These are phyloP conservation scores for Ennomos erosarius DNA, from an alignment of 2,888 invertebrate species.

Conservation along the genomic window DNA sequence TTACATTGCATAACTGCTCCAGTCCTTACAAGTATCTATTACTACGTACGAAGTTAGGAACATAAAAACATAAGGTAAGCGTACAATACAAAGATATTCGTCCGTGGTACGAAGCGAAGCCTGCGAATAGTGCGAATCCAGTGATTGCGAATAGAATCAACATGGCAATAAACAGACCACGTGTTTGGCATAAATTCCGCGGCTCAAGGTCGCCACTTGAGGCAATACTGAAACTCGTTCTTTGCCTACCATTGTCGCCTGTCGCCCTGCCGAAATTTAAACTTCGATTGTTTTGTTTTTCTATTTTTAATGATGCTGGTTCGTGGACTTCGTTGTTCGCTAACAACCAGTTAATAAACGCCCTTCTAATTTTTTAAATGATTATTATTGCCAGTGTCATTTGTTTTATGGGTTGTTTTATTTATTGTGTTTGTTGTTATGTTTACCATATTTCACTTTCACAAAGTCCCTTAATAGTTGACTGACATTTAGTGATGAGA, in stretches of 20 bases:
- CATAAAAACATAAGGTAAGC: too few relatives aligned
- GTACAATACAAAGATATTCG: too few relatives aligned
- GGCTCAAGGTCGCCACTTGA: slow-evolving; percentile 49
- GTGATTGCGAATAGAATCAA: slow-evolving; percentile 38
- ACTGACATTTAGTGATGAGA: too few relatives aligned
- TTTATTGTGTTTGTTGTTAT: too few relatives aligned
- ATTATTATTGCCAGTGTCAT: too few relatives aligned
- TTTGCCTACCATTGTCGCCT: slow-evolving; percentile 16
- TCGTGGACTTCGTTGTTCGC: slow-evolving; percentile 1
- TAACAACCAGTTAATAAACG: not conserved
- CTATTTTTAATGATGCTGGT: slow-evolving; percentile 10
- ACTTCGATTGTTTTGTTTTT: slow-evolving; percentile 19
- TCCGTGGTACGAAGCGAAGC: slow-evolving; percentile 10
- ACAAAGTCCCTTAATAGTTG: too few relatives aligned
- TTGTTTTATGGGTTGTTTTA: too few relatives aligned
- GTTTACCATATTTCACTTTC: too few relatives aligned
- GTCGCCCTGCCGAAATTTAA: slow-evolving; percentile 21
- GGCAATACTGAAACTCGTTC: slow-evolving; percentile 19
- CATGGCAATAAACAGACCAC: slow-evolving; percentile 47
- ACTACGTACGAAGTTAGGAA: too few relatives aligned
- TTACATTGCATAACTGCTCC: too few relatives aligned
- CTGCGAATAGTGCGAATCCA: slow-evolving; percentile 16
- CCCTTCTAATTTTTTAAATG: too few relatives aligned
- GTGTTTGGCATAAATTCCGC: slow-evolving; percentile 63
- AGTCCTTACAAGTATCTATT: too few relatives aligned